Percentiles rank a stretch among this genome's conserved stretches.
Conservation (phyloP, 2,888 invertebrate species). For the Leistus spinibarbis region DNA sequence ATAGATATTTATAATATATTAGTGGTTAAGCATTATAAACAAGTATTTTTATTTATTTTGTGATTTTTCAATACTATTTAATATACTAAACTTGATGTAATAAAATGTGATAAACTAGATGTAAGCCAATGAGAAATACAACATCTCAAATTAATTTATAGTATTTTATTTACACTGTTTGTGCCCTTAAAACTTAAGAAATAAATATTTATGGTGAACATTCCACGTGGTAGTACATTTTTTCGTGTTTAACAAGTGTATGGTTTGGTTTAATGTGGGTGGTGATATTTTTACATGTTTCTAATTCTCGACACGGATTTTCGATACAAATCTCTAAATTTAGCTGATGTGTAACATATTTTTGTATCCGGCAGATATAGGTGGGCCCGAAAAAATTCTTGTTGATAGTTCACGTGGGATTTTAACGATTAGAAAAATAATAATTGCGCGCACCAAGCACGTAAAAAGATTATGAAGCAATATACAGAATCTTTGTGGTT, state of each 20-base stretch:
- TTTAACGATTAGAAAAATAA: neutral
- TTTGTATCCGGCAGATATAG: neutral
- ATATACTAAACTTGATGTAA: neutral
- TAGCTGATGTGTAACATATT: neutral
- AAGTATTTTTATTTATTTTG: neutral
- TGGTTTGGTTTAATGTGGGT: neutral
- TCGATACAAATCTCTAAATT: neutral
- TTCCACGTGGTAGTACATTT: neutral
- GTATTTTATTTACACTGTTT: neutral
- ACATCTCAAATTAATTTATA: neutral
- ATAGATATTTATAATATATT: neutral
- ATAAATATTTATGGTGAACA: neutral
- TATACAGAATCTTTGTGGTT: neutral
- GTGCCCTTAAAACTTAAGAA: neutral
- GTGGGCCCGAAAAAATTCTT: neutral
- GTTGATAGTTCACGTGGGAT: neutral
- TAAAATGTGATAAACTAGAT: neutral
- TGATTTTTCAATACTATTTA: neutral
- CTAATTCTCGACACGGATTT: neutral
- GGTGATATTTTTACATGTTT: neutral
- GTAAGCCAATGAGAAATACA: neutral
- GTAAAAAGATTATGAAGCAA: neutral
- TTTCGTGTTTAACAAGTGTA: neutral
- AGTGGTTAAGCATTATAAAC: neutral
- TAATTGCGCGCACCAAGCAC: neutral